Evolutionary conservation across 2,797 vertebrate genomes (phyloP), one percentile per base, ranked within the genome.

Genomic region (Arnoldichthys spilopterus): DNA sequence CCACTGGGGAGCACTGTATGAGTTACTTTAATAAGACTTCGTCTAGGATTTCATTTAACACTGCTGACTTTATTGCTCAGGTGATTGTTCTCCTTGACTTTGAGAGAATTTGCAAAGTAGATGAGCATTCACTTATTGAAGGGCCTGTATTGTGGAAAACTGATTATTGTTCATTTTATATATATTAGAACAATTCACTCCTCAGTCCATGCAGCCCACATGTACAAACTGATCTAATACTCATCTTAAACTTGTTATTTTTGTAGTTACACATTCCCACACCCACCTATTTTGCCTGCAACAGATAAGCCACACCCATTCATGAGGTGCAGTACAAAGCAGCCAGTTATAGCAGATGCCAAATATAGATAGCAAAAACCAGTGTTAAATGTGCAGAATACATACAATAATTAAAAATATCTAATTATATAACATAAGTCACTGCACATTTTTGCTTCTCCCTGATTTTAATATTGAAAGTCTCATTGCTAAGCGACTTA

Each of bases 1-100:
- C 34, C 47, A 28, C 12, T 16, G 54, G 22, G 51, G 53, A 40
- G 54, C 71, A 40, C 22, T 28, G 54, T 28, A 40, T 24, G 77
- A 68, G 28, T 34, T 59, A 45, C n/a, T 79, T 79, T 68, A 79
- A 49, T 49, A 61, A 43, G 58, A 59, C 11, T 47, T 79, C 45
- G n/a, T 68, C 28, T 24, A 67, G 62, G 71, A 67, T 32, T 68
- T 74, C 62, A 73, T 66, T 72, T 67, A 67, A 66, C 58, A 78
- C 37, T 61, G 45, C 51, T 70, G 75, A 61, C 61, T 77, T 77
- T 61, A 77, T 61, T 61, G 16, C 26, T 28, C 76, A 15, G 64
- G 26, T 76, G 22, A 62, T 70, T 12, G 34, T 71, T 77, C 43
- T 63, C 61, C 61, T 63, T 63, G 61, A 63, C 37, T 67, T 67